Evolutionary conservation across 2,797 vertebrate species (phyloP).

Genomic region (Pipistrellus pipistrellus): DNA sequence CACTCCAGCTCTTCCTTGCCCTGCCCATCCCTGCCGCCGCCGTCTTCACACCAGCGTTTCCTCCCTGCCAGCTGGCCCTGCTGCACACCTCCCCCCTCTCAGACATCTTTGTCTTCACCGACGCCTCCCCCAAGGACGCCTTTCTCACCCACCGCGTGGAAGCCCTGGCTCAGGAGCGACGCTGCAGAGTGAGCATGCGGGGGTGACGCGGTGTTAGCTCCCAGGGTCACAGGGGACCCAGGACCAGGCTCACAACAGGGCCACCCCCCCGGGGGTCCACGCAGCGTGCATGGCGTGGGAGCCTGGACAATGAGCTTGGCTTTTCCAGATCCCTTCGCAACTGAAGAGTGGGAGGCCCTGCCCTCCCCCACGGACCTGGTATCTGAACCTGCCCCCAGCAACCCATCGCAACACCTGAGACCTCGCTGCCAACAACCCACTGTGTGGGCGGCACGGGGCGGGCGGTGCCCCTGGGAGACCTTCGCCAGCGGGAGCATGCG

Average conservation of each 20-base stretch:
- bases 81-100: slow-evolving; percentile 93
- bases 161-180: slow-evolving; percentile 90
- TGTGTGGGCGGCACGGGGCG: neutral
- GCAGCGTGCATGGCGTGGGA: neutral
- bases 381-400: neutral
- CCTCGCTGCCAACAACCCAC: neutral
- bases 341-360: neutral
- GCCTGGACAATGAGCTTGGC: neutral
- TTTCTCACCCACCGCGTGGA: slow-evolving; percentile 90
- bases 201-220: neutral
- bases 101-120: slow-evolving; percentile 95
- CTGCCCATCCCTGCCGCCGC: neutral
- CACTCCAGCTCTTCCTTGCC: neutral
- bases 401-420: neutral
- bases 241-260: neutral
- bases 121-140: slow-evolving; percentile 93
- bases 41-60: neutral
- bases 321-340: neutral
- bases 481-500: neutral
- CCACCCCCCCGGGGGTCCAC: neutral
- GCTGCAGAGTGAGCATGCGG: slow-evolving; percentile 89
- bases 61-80: slow-evolving; percentile 90
- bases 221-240: neutral
- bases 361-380: neutral
- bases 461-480: neutral